Percentiles rank a stretch among this genome's conserved stretches.
Conservation (phyloP, 2,888 invertebrate genomes). For the Isoperla grammatica region DNA sequence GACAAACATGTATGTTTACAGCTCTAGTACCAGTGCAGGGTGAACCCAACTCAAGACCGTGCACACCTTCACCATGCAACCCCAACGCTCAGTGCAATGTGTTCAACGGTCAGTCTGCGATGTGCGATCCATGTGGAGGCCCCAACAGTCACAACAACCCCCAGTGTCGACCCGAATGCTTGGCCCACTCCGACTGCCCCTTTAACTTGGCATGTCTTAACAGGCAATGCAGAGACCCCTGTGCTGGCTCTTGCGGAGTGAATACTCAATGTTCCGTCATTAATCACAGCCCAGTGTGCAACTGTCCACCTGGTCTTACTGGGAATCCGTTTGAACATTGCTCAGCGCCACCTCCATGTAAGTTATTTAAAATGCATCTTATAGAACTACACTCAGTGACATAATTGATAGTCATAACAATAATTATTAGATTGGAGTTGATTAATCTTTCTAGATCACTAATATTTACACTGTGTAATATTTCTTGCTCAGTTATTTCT, state of each 20-base stretch:
- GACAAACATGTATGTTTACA: slow-evolving; percentile 35
- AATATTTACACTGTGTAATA: too few species aligned
- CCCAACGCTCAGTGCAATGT: slow-evolving; percentile 61
- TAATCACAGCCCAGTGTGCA: slow-evolving; percentile 66
- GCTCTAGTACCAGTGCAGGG: slow-evolving; percentile 37
- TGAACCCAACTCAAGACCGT: slow-evolving; percentile 45
- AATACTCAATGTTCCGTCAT: slow-evolving; percentile 66
- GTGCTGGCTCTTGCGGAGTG: slow-evolving; percentile 71
- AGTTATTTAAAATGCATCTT: slow-evolving; percentile 36
- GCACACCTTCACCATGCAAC: slow-evolving; percentile 73
- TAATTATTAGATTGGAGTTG: too few species aligned
- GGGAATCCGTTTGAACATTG: slow-evolving; percentile 79
- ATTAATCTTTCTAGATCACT: too few species aligned
- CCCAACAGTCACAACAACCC: slow-evolving; percentile 62
- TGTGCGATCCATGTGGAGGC: slow-evolving; percentile 71
- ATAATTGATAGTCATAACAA: too few species aligned
- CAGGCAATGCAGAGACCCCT: slow-evolving; percentile 70
- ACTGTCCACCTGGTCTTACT: slow-evolving; percentile 58
- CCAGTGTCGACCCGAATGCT: slow-evolving; percentile 75
- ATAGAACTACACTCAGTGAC: too few species aligned
- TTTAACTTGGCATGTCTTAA: slow-evolving; percentile 70
- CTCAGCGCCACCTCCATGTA: slow-evolving; percentile 51
- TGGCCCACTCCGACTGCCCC: slow-evolving; percentile 72
- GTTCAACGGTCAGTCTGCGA: slow-evolving; percentile 67
- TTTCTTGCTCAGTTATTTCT: too few species aligned